Evolutionary conservation across 2,888 invertebrate species (phyloP), one percentile per base, ranked within the genome.

Genomic region (Zaprionus lineosus): DNA sequence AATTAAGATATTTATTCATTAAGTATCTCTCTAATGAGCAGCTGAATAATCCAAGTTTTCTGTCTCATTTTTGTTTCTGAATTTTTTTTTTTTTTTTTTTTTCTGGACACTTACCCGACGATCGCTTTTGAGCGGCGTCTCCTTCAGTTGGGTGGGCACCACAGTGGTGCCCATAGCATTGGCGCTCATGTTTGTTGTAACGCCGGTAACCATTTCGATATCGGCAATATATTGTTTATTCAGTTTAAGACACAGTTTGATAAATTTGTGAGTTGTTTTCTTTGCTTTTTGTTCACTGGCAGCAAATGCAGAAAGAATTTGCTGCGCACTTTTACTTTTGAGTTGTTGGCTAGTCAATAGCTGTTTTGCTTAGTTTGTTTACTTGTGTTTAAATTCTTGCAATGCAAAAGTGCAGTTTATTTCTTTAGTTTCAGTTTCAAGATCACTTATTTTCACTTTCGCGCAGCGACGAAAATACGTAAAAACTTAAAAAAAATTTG

Each of bases 141-240:
- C 87, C 82, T 86, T 85, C 4, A 82, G 69, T 65, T 83, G 86
- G 31, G 74, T 55, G 72, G 82, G 69, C 65, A 82, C 84, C 63
- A 79, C 84, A 39, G 88, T 86, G 58, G 85, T 75, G 67, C 87
- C 86, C 69, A 89, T 73, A 41, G 86, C 83, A 65, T 87, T 89
- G 68, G 87, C 79, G 55, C 81, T 86, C 86, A 90, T 87, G 74
- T 81, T 87, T 53, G 85, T 74, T 57, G 87, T 86, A 55, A 89
- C 87, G 84, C 90, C 90, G 78, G 90, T 90, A 79, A 90, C 90
- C 90, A 90, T 90, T 78, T 83, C 72, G 66, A 61, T 67, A 65
- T 60, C 66, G 69, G 84, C 65, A 40, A 77, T 60, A 57, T 79
- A 77, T 47, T 74, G 63, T 57, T 75, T 73, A 43, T 77, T 44